These are phyloP conservation scores for Eupithecia vulgata DNA, from an alignment of 2,888 invertebrate genomes.

Conservation along the genomic window DNA sequence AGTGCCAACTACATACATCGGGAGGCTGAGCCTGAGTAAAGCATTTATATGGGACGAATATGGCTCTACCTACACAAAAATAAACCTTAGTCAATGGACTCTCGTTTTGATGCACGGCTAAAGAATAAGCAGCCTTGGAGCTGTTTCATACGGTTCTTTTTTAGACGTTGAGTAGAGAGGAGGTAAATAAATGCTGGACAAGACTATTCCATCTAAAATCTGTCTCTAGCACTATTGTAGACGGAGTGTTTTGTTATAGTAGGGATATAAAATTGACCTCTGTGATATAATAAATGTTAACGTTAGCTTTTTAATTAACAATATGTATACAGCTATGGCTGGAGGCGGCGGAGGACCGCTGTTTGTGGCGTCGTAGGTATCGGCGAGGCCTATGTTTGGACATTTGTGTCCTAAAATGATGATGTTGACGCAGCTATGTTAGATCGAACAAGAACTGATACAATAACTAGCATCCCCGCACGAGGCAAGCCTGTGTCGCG, in stretches of 20 bases:
- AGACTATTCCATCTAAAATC: constrained; percentile 9
- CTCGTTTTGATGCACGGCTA: background rate
- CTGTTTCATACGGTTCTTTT: background rate
- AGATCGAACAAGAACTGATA: background rate
- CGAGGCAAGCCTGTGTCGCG: too few species aligned
- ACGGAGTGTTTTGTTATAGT: background rate
- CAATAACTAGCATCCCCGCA: too few species aligned
- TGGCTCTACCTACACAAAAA: background rate
- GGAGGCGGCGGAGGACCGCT: too few species aligned
- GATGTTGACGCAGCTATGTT: background rate
- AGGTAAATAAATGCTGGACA: background rate
- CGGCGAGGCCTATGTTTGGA: too few species aligned
- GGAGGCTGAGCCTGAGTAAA: background rate
- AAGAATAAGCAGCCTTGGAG: background rate
- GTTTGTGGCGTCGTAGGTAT: too few species aligned
- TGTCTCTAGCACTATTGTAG: constrained; percentile 1
- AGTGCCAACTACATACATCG: constrained; percentile 11
- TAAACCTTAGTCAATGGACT: background rate
- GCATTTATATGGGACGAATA: constrained; percentile 5
- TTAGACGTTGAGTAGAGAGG: background rate
- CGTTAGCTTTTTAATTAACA: background rate
- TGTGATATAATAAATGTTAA: background rate
- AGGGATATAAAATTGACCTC: background rate
- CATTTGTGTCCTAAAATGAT: too few species aligned
- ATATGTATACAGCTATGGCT: background rate